Evolutionary conservation across 2,113 vertebrate genomes (phyloP).

Genomic region (Saccopteryx leptura): DNA sequence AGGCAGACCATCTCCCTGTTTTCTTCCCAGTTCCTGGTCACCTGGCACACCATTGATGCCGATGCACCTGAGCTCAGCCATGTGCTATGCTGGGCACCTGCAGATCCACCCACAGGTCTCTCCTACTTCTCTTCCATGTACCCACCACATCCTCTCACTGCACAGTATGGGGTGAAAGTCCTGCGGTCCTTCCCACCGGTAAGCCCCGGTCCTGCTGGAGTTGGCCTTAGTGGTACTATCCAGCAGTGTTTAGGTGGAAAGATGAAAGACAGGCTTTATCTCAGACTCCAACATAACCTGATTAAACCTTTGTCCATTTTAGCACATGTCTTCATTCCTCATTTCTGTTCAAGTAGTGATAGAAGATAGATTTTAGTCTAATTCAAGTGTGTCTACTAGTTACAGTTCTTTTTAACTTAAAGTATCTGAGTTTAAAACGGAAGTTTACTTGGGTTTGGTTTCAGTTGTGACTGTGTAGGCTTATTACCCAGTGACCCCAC

Average conservation of each 20-base stretch:
- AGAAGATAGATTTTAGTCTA: not conserved
- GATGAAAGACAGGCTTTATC: not conserved
- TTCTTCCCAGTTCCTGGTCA: constrained; percentile 94
- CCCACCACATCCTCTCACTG: constrained; percentile 97
- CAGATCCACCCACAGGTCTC: constrained; percentile 97
- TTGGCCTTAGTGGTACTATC: not conserved
- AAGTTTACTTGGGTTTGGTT: constrained; percentile 1
- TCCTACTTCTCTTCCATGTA: constrained; percentile 99
- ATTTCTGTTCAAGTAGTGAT: not conserved
- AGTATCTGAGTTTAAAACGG: not conserved
- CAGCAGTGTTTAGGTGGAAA: not conserved
- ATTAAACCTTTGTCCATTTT: too few relatives aligned
- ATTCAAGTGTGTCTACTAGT: not conserved
- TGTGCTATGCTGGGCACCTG: constrained; percentile 96
- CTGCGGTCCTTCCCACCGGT: constrained; percentile 98
- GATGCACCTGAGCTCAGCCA: constrained; percentile 98
- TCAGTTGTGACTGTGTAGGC: not conserved
- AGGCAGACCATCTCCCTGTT: not conserved
- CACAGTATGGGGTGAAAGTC: constrained; percentile 98
- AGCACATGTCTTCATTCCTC: not conserved
- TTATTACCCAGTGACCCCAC: not conserved
- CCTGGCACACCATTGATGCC: constrained; percentile 98
- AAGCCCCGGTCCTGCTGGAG: constrained; percentile 24
- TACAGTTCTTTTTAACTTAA: not conserved
- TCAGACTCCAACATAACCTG: not conserved